Conservation (phyloP, 2,113 vertebrate species). For the Crotalus tigris region DNA sequence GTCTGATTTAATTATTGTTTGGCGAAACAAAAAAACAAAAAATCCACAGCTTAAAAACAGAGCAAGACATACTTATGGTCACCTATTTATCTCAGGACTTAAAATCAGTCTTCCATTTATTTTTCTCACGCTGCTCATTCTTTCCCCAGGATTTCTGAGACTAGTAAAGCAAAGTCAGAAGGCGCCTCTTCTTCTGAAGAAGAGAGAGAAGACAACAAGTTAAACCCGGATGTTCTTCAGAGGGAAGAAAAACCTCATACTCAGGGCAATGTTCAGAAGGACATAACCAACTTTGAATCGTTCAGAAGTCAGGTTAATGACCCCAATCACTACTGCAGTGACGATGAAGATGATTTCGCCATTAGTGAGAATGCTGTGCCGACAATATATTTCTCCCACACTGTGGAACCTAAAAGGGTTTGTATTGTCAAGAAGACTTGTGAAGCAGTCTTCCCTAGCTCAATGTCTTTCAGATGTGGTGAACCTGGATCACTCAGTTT, state of each 20-base stretch:
- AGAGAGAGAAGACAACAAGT: slow-evolving; percentile 73
- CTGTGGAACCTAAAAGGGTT: slow-evolving; percentile 93
- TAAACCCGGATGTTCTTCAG: slow-evolving; percentile 7
- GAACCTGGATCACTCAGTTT: background rate
- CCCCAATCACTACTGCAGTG: slow-evolving; percentile 58
- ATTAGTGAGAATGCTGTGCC: slow-evolving; percentile 73
- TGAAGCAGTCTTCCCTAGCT: background rate
- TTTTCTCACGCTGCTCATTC: too few species aligned
- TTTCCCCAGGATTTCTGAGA: slow-evolving; percentile 66
- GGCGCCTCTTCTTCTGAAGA: slow-evolving; percentile 83
- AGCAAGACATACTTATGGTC: background rate
- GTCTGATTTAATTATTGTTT: background rate
- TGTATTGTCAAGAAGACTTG: slow-evolving; percentile 34
- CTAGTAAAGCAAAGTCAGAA: slow-evolving; percentile 74
- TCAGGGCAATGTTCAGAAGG: slow-evolving; percentile 45
- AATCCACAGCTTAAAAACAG: background rate
- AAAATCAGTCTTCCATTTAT: background rate
- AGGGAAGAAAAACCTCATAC: slow-evolving; percentile 45
- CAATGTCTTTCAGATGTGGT: background rate
- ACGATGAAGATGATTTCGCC: slow-evolving; percentile 63
- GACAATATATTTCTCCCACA: slow-evolving; percentile 93
- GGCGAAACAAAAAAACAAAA: background rate
- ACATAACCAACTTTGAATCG: slow-evolving; percentile 40
- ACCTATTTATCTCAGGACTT: background rate
- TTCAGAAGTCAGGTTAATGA: slow-evolving; percentile 58